These are phyloP conservation scores for Sclerodermus sp. DNA, from an alignment of 2,888 invertebrate species.

Conservation along the genomic window DNA sequence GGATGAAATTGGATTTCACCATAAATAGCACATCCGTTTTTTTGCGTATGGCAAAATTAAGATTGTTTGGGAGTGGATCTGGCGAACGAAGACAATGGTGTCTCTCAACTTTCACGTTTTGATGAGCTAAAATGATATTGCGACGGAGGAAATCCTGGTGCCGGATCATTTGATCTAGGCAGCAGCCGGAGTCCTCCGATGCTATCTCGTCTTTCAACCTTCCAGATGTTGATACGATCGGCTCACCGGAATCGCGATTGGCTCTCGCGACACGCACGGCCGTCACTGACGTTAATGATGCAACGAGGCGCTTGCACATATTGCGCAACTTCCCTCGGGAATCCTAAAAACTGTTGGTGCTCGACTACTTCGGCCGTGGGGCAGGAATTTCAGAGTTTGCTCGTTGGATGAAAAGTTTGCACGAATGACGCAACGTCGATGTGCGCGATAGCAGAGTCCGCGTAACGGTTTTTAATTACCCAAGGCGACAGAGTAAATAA, in stretches of 20 bases:
- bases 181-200: too few relatives aligned
- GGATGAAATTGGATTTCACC: too few relatives aligned
- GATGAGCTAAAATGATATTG: background rate
- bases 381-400: too few relatives aligned
- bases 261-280: constrained; percentile 1
- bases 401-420: too few relatives aligned
- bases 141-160: too few relatives aligned
- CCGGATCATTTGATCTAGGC: too few relatives aligned
- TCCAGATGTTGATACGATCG: constrained; percentile 6
- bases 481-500: constrained; percentile 11
- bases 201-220: too few relatives aligned
- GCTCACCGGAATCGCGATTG: constrained; percentile 11
- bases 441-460: constrained; percentile 13
- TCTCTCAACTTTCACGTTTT: constrained; percentile 17
- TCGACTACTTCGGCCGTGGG: too few relatives aligned
- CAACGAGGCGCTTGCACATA: background rate
- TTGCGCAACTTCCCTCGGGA: constrained; percentile 11
- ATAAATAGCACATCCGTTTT: too few relatives aligned
- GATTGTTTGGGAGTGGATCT: background rate
- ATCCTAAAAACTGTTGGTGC: too few relatives aligned
- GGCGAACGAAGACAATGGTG: constrained; percentile 8
- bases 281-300: background rate
- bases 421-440: too few relatives aligned
- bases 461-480: constrained; percentile 19
- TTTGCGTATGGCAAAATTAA: too few relatives aligned